phyloP scores from a whole-genome alignment of 2,797 vertebrate species.

The Heliangelus exortis region DNA sequence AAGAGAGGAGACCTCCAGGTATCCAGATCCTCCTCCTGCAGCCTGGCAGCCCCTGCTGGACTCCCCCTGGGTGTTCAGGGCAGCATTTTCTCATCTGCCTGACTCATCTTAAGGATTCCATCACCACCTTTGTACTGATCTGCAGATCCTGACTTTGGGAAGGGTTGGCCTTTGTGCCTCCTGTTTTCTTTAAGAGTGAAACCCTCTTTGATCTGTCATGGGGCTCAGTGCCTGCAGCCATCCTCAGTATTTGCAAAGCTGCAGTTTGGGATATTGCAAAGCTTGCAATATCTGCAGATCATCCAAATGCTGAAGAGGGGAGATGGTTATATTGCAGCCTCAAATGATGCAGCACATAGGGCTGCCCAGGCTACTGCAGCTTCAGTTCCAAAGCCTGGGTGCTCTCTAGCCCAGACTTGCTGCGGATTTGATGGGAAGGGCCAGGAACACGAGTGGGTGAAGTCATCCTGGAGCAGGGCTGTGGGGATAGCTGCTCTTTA shows the following conservation, averaged over 20 bases:
- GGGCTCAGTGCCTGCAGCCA: background rate
- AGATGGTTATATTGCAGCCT: background rate
- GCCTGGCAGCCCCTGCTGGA: background rate
- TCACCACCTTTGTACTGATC: background rate
- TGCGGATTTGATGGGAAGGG: constrained; percentile 29
- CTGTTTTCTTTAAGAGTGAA: background rate
- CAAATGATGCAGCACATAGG: background rate
- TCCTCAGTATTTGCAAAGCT: background rate
- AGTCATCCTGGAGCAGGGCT: background rate
- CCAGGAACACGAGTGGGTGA: constrained; percentile 13
- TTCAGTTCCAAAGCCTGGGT: background rate
- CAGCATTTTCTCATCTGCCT: background rate
- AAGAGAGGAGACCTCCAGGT: background rate
- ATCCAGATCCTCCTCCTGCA: background rate
- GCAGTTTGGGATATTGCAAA: background rate
- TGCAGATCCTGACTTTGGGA: background rate
- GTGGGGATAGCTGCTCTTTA: constrained; percentile 39
- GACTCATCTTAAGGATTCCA: background rate
- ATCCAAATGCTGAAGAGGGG: background rate
- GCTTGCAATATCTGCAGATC: background rate
- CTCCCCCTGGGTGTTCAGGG: background rate
- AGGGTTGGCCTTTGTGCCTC: background rate
- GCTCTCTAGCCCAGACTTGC: background rate
- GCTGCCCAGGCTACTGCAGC: background rate
- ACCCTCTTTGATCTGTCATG: background rate